phyloP scores from a whole-genome alignment of 2,888 invertebrate genomes.

The Brachypterus glaber region DNA sequence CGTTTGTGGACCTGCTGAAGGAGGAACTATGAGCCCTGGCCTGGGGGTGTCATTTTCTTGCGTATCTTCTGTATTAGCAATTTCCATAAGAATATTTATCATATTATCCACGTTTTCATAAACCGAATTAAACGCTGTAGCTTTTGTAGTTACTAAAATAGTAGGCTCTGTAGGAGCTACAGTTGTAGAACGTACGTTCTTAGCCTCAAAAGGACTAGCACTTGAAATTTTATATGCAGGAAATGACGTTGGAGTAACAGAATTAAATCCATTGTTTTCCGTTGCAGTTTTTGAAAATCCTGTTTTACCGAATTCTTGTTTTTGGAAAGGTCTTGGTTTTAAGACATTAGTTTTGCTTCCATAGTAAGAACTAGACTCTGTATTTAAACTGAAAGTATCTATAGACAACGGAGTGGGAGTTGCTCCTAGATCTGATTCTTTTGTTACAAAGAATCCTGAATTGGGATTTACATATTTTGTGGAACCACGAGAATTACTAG shows the following conservation, averaged over 20 bases:
- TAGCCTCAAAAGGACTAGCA: constrained; percentile 33
- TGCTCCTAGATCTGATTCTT: constrained; percentile 8
- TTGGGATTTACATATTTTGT: neutral
- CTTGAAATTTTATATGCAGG: constrained; percentile 32
- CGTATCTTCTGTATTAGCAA: constrained; percentile 46
- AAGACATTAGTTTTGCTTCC: neutral
- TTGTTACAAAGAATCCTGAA: constrained; percentile 19
- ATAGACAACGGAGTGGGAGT: constrained; percentile 1
- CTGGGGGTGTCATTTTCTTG: constrained; percentile 44
- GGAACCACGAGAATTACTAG: neutral
- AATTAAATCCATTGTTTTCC: constrained; percentile 17
- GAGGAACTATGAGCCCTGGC: constrained; percentile 58
- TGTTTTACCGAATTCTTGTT: constrained; percentile 6
- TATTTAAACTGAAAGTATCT: neutral
- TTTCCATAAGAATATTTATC: constrained; percentile 55
- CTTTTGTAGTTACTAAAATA: constrained; percentile 12
- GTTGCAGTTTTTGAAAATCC: neutral
- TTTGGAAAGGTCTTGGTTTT: constrained; percentile 27
- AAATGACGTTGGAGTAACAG: constrained; percentile 18
- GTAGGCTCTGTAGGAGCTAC: constrained; percentile 27
- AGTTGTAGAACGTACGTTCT: constrained; percentile 10
- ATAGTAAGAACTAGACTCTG: neutral
- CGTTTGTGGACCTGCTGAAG: constrained; percentile 67
- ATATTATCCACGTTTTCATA: constrained; percentile 61
- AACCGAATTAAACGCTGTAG: constrained; percentile 38